A percentile compares a stretch with the other conserved stretches of the same genome.
phyloP scores from a whole-genome alignment of 2,888 invertebrate genomes.

The Suillia variegata region DNA sequence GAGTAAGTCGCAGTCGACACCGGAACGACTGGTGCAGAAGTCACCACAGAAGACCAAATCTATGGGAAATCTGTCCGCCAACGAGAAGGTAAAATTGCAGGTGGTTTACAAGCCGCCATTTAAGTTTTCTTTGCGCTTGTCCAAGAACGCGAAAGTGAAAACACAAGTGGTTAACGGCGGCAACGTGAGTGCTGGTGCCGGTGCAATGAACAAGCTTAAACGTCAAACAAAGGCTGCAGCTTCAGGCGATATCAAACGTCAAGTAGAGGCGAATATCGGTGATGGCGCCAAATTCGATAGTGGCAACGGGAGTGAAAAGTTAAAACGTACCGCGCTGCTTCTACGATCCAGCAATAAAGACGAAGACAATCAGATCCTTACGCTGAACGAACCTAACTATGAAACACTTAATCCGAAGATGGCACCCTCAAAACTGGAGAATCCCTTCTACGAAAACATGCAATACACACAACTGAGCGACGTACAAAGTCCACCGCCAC shows the following conservation, averaged over 20 bases:
- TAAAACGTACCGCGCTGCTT: slow-evolving; percentile 54
- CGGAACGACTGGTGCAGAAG: slow-evolving; percentile 72
- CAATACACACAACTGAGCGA: slow-evolving; percentile 26
- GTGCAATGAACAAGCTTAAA: slow-evolving; percentile 46
- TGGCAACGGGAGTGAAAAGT: slow-evolving; percentile 39
- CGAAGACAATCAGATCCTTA: slow-evolving; percentile 54
- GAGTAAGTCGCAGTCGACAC: slow-evolving; percentile 85
- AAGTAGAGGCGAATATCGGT: slow-evolving; percentile 25
- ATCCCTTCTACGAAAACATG: slow-evolving; percentile 42
- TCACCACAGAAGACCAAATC: slow-evolving; percentile 72
- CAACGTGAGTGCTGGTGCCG: slow-evolving; percentile 38
- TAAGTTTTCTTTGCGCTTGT: slow-evolving; percentile 80
- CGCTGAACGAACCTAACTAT: slow-evolving; percentile 58
- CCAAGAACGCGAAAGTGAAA: slow-evolving; percentile 59
- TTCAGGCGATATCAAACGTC: slow-evolving; percentile 25
- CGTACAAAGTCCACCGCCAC: slow-evolving; percentile 30
- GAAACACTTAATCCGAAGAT: slow-evolving; percentile 57
- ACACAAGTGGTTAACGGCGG: slow-evolving; percentile 57
- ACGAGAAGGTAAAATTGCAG: slow-evolving; percentile 77
- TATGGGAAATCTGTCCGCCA: slow-evolving; percentile 69
- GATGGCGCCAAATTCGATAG: slow-evolving; percentile 30
- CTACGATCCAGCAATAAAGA: slow-evolving; percentile 49
- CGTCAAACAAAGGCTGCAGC: slow-evolving; percentile 37
- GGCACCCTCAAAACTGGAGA: slow-evolving; percentile 35
- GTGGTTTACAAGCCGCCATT: slow-evolving; percentile 88